These are phyloP conservation scores for Tipula confusa DNA, from an alignment of 2,888 invertebrate genomes.

Conservation along the genomic window DNA sequence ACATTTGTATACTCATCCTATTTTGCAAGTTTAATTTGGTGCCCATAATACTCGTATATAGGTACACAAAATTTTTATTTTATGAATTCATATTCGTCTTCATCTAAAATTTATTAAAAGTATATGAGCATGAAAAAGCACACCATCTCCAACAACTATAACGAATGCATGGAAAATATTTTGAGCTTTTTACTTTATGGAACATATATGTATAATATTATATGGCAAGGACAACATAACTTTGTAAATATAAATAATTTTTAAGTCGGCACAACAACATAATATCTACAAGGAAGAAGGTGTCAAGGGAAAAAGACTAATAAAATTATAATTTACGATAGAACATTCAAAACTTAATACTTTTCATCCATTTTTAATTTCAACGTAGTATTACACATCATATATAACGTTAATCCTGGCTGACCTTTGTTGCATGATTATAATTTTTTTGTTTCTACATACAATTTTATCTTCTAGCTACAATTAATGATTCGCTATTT, in stretches of 20 bases:
- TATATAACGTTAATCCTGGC: background rate
- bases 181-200: background rate
- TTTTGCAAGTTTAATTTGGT: background rate
- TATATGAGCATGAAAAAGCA: background rate
- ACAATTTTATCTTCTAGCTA: background rate
- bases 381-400: background rate
- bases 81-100: background rate
- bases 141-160: background rate
- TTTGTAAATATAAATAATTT: background rate
- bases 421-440: background rate
- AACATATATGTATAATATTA: background rate
- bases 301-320: background rate
- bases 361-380: background rate
- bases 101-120: conserved; percentile 25
- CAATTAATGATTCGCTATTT: background rate
- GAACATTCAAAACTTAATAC: background rate
- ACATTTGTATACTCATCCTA: background rate
- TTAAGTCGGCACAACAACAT: background rate
- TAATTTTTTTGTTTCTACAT: background rate
- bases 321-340: background rate
- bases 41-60: too few relatives aligned
- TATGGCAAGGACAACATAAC: background rate
- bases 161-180: background rate
- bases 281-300: background rate
- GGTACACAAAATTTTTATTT: background rate